These are phyloP conservation scores for Acleris emargana DNA, from an alignment of 2,888 invertebrate genomes.

Conservation along the genomic window DNA sequence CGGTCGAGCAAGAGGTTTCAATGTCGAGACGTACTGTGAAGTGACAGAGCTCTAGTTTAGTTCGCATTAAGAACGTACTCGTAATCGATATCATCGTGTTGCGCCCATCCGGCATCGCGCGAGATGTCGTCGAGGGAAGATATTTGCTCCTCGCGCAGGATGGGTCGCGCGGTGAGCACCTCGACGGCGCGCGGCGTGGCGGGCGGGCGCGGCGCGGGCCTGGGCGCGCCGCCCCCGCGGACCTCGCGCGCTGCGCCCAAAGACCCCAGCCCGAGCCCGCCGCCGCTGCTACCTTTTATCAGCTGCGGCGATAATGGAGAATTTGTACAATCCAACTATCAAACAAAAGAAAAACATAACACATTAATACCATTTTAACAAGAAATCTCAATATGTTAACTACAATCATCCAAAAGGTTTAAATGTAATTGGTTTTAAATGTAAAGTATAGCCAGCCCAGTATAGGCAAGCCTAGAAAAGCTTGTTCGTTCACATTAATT, in stretches of 20 bases:
- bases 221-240: conserved; percentile 50
- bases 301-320: conserved; percentile 50
- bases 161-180: conserved; percentile 89
- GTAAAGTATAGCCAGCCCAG: no score
- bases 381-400: no score
- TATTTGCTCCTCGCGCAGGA: conserved; percentile 96
- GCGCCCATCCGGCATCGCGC: conserved; percentile 95
- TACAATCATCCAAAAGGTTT: no score
- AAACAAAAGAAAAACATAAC: conserved; percentile 32
- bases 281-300: conserved; percentile 79
- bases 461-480: no score
- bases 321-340: conserved; percentile 36
- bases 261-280: conserved; percentile 75
- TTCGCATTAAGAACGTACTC: conserved; percentile 80
- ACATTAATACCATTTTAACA: no score
- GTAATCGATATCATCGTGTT: conserved; percentile 96
- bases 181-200: conserved; percentile 83
- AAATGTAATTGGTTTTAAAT: no score
- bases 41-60: background rate
- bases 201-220: conserved; percentile 56
- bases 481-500: no score
- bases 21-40: no score
- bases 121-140: conserved; percentile 96
- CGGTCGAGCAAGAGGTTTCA: no score
- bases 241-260: conserved; percentile 68